Evolutionary conservation across 2,888 invertebrate species (phyloP), one percentile per base, ranked within the genome.

Genomic region (Luffia ferchaultella): DNA sequence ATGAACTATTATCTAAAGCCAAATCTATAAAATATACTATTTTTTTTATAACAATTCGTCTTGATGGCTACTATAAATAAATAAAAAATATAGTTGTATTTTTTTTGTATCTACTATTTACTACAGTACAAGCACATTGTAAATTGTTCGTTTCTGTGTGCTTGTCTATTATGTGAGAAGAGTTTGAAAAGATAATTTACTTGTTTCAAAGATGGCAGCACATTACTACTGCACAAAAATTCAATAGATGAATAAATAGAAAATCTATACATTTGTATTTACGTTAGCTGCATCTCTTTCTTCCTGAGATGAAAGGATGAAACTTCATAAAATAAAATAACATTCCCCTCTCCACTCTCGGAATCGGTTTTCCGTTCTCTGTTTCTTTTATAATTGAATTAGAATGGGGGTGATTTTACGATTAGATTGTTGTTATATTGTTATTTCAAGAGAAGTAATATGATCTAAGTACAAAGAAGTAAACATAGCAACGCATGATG

Each of bases 141-240:
- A 30, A 12, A 30, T 7, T 30, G 12, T 30, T 30, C 3, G 3
- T 30, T 30, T 30, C 30, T 30, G n/a, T n/a, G n/a, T n/a, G n/a
- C n/a, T n/a, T n/a, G 3, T 30, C 30, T 30, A 30, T 7, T 30
- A 30, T 3, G 30, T 30, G 30, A 30, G 30, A 30, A 30, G 30
- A 30, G 3, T 30, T 30, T 30, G 5, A 7, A 30, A 30, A 30
- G 12, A 12, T 30, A 30, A 7, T 30, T 3, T 12, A 7, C 15
- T n/a, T 7, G 45, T 51, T 46, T 45, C 57, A 66, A 50, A 83
- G 82, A 76, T 78, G 80, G 76, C 78, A 65, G 60, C 60, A 70
- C 63, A 45, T 42, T 63, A 58, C 53, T 61, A 60, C 66, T 64
- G 67, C 65, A 66, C 61, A 61, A 65, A 74, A 75, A 74, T 69